Evolutionary conservation across 2,888 invertebrate genomes (phyloP).

Genomic region (Macrophya alboannulata): DNA sequence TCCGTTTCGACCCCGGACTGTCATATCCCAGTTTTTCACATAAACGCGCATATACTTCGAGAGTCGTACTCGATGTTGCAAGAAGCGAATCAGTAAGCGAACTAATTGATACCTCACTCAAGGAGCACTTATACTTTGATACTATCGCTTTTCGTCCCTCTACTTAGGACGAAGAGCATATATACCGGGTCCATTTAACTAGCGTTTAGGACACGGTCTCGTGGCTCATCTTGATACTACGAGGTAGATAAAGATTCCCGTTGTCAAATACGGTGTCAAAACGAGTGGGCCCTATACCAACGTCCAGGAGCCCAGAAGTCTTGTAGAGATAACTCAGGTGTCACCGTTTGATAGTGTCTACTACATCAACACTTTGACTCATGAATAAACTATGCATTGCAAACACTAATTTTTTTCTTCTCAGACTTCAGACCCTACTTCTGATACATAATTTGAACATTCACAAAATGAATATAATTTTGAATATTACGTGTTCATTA

Average conservation of each 20-base stretch:
- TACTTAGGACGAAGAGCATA: not conserved
- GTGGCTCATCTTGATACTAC: not conserved
- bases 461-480: not conserved
- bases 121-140: conserved; percentile 31
- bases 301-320: conserved; percentile 42
- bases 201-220: not conserved
- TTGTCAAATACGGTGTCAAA: conserved; percentile 17
- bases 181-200: not conserved
- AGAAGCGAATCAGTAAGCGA: conserved; percentile 11
- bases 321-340: conserved; percentile 44
- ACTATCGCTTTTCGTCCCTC: conserved; percentile 15
- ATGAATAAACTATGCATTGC: conserved; percentile 42
- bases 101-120: conserved; percentile 31
- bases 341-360: conserved; percentile 31
- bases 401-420: not conserved
- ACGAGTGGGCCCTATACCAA: conserved; percentile 9
- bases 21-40: conserved; percentile 34
- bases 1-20: conserved; percentile 44
- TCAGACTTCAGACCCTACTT: not conserved
- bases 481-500: not conserved
- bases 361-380: conserved; percentile 17
- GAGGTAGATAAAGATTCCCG: conserved; percentile 21
- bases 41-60: conserved; percentile 15
- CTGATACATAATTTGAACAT: not conserved
- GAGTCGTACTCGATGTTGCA: conserved; percentile 29